phyloP scores from a whole-genome alignment of 2,888 invertebrate species.

The Coelopa pilipes region DNA sequence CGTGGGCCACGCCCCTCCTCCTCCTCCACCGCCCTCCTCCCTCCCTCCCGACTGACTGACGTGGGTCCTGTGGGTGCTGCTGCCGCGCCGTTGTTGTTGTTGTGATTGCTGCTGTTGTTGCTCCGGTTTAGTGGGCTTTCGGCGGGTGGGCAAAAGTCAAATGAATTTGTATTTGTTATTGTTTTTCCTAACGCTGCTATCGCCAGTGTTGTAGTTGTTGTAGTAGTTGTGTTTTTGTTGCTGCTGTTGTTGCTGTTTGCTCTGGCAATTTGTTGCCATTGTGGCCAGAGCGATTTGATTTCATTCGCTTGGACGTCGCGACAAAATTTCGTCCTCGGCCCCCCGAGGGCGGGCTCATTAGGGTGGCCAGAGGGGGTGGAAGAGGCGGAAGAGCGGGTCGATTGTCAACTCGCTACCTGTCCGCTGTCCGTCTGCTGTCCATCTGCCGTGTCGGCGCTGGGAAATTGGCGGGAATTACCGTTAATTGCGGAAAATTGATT shows the following conservation, averaged over 20 bases:
- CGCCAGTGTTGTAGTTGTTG: background rate
- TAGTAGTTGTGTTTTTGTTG: background rate
- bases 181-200: background rate
- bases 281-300: background rate
- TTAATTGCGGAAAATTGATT: slow-evolving; percentile 28
- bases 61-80: background rate
- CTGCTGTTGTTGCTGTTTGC: background rate
- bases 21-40: no score
- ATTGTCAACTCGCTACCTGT: no score
- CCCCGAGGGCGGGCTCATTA: no score
- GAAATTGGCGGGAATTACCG: background rate
- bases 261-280: background rate
- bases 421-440: no score
- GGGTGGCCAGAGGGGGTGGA: no score
- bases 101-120: slow-evolving; percentile 10
- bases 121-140: slow-evolving; percentile 18
- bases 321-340: no score
- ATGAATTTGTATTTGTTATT: slow-evolving; percentile 25
- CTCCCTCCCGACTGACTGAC: no score
- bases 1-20: background rate
- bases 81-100: background rate
- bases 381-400: no score
- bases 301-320: no score
- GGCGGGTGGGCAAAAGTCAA: slow-evolving; percentile 47
- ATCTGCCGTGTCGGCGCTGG: no score